Evolutionary conservation across 92 coral and sea anemone species (phyloP), one percentile per base, ranked within the genome.

Genomic region (Blastomussa wellsi): DNA sequence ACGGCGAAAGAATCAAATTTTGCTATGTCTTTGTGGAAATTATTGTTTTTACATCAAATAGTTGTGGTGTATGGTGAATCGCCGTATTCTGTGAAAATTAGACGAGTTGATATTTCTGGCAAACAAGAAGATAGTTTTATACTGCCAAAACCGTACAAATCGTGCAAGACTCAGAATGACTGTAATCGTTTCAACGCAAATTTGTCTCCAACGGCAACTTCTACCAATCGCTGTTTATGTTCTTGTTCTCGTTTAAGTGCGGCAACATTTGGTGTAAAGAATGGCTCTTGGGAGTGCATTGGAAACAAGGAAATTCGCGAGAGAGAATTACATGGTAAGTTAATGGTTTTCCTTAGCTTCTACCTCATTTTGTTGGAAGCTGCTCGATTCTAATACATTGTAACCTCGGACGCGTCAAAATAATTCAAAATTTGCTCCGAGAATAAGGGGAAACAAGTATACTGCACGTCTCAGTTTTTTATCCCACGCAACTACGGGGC

Each of bases 251-350:
- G n/a, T 36, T 19, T 28, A 16, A 62, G 5, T 2, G 81, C 81
- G 8, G 81, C 69, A 0, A 77, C 81, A 13, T 33, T 53, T 53
- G 67, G 48, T 33, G 19, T 7, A 8, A 32, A 52, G 42, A 36
- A 36, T 10, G 67, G 68, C 7, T 11, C 44, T 57, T 53, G 68
- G 69, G 44, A 77, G 1, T 77, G 81, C 49, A n/a, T 77, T 12
- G 42, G 16, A 24, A 77, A 53, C 33, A 55, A 57, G 47, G 81
- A 52, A 57, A 31, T 77, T 77, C 81, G 81, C 47, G 31, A 16
- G 49, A 32, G 17, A 15, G 69, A 53, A 35, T 60, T 35, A 4
- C 2, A 19, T 16, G 75, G 75, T 70, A 70, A 70, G 48, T 69
- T 39, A 39, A 6, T 70, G 48, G 26, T 35, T 35, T 69, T n/a